A percentile compares a stretch with the other conserved stretches of the same genome.
These are phyloP conservation scores for Strigops habroptila DNA, from an alignment of 2,113 vertebrate species.

Conservation along the genomic window DNA sequence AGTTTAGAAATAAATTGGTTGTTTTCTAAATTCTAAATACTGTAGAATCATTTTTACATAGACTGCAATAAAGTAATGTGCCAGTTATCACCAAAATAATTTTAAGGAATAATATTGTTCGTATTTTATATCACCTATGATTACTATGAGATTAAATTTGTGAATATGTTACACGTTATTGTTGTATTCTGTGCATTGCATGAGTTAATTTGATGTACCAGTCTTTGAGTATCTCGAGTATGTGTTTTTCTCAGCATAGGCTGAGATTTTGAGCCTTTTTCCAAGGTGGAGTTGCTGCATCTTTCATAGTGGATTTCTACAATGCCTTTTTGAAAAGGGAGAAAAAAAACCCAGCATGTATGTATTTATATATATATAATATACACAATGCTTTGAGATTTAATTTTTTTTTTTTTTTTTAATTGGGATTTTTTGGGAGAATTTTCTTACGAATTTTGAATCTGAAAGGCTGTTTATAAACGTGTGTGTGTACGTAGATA, in stretches of 20 bases:
- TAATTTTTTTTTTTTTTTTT: background rate
- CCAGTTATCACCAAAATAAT: background rate
- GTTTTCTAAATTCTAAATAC: background rate
- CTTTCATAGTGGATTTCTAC: background rate
- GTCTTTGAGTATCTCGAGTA: background rate
- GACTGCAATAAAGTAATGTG: background rate
- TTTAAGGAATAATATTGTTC: background rate
- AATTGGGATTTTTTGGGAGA: background rate
- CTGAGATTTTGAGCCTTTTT: background rate
- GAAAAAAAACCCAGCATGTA: background rate
- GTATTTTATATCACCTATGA: background rate
- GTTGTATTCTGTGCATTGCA: background rate
- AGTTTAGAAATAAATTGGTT: background rate
- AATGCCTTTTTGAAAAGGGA: background rate
- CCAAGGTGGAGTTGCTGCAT: background rate
- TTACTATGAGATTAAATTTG: background rate
- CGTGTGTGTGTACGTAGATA: rapidly evolving
- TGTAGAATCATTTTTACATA: background rate
- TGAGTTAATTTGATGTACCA: background rate
- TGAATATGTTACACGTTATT: background rate
- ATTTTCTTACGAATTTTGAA: background rate
- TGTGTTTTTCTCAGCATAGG: background rate
- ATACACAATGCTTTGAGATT: background rate
- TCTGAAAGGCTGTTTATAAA: background rate
- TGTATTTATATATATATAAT: background rate